These are phyloP conservation scores for Eupeodes latifasciatus DNA, from an alignment of 2,888 invertebrate species.

Conservation along the genomic window DNA sequence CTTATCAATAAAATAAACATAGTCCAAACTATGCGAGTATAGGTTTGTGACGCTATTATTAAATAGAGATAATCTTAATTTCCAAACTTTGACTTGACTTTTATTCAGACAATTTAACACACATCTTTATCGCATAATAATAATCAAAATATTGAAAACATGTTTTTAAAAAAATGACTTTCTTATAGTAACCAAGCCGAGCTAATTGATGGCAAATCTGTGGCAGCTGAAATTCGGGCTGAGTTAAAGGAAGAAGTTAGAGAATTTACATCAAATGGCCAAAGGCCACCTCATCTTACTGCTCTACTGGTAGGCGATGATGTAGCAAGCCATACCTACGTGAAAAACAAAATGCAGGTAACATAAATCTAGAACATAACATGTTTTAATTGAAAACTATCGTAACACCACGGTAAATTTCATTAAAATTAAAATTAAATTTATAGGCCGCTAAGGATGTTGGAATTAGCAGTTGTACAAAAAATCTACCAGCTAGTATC, in stretches of 20 bases:
- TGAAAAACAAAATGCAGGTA: constrained; percentile 89
- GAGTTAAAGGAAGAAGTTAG: constrained; percentile 87
- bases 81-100: not conserved
- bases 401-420: not conserved
- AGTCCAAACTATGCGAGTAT: not conserved
- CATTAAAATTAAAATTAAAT: constrained; percentile 22
- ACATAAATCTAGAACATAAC: not conserved
- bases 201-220: constrained; percentile 89
- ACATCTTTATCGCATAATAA: no score
- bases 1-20: constrained; percentile 42
- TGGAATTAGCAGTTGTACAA: constrained; percentile 88
- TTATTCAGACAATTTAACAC: not conserved
- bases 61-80: not conserved
- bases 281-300: constrained; percentile 88
- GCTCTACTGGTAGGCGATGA: constrained; percentile 92
- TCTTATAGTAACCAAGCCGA: constrained; percentile 82
- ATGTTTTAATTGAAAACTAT: not conserved
- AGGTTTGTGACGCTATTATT: not conserved
- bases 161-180: not conserved
- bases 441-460: constrained; percentile 84
- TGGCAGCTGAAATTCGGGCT: constrained; percentile 88
- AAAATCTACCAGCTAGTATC: constrained; percentile 86
- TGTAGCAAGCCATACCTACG: constrained; percentile 92
- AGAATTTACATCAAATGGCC: constrained; percentile 86
- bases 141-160: not conserved